These are phyloP conservation scores for Panopea generosa DNA, from an alignment of 2,888 invertebrate species.

Conservation along the genomic window DNA sequence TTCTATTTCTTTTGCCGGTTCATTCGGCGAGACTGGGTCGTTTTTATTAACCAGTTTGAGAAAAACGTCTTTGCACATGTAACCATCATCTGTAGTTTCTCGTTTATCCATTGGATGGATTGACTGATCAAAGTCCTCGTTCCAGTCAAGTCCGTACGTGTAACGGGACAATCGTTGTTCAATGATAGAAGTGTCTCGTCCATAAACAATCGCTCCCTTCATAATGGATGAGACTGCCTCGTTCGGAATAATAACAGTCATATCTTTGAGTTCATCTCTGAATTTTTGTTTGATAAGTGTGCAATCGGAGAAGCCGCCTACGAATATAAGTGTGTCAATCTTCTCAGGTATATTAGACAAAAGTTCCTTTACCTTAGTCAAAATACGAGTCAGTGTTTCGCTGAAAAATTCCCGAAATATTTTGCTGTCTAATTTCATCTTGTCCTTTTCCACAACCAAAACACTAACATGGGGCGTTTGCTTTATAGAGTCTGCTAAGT, in stretches of 20 bases:
- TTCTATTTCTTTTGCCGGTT: constrained; percentile 13
- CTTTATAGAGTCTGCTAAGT: neutral
- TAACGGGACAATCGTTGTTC: constrained; percentile 23
- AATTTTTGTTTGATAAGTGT: constrained; percentile 25
- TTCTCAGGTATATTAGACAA: neutral
- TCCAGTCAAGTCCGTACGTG: constrained; percentile 52
- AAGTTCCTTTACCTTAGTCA: constrained; percentile 8
- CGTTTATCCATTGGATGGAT: constrained; percentile 19
- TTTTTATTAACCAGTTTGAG: constrained; percentile 25
- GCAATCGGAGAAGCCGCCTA: constrained; percentile 50
- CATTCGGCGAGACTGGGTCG: constrained; percentile 7
- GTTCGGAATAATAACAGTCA: constrained; percentile 30
- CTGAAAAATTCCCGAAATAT: neutral
- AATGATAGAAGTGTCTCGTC: constrained; percentile 37
- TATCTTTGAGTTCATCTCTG: constrained; percentile 16
- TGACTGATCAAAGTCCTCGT: constrained; percentile 34
- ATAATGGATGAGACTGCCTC: constrained; percentile 35
- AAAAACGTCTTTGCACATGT: constrained; percentile 47
- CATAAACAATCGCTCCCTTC: constrained; percentile 50
- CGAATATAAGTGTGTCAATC: constrained; percentile 34
- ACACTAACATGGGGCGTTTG: neutral
- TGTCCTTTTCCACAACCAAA: neutral
- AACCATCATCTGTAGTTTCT: constrained; percentile 39
- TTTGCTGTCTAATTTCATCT: neutral
- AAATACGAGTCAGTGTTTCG: constrained; percentile 14